A percentile compares a stretch with the other conserved stretches of the same genome.
Conservation (phyloP, 2,888 invertebrate species). For the Ephialtes manifestator region DNA sequence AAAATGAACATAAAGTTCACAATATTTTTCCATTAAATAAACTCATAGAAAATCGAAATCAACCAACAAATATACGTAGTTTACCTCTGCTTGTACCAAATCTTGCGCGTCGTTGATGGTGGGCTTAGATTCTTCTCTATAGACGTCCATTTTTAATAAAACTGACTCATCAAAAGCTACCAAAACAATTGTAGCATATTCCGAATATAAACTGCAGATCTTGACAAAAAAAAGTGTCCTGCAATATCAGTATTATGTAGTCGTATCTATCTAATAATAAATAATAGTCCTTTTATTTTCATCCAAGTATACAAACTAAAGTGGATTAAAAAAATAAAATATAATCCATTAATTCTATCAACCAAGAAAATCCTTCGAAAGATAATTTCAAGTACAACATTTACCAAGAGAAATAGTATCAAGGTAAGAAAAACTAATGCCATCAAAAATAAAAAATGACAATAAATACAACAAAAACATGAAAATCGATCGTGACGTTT, state of each 20-base stretch:
- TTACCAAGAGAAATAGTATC: too few relatives aligned
- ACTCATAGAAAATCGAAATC: background rate
- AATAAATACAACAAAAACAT: too few relatives aligned
- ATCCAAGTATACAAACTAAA: too few relatives aligned
- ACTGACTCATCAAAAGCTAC: background rate
- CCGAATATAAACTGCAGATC: background rate
- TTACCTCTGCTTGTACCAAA: constrained; percentile 55
- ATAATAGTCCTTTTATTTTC: too few relatives aligned
- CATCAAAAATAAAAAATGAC: too few relatives aligned
- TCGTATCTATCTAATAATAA: background rate
- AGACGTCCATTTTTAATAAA: background rate
- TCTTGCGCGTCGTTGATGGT: background rate
- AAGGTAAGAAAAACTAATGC: too few relatives aligned
- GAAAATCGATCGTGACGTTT: too few relatives aligned
- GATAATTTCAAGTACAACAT: too few relatives aligned
- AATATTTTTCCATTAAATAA: background rate
- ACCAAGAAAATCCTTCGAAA: too few relatives aligned
- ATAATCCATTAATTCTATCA: too few relatives aligned
- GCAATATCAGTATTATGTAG: background rate
- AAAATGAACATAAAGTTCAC: background rate
- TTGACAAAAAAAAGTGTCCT: background rate
- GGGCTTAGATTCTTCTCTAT: background rate
- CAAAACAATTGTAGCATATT: background rate
- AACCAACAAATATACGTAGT: background rate
- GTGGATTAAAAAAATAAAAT: too few relatives aligned